Base-by-base conservation (phyloP, 1,140 invertebrate species). In the Cotesia glomerata region DNA sequence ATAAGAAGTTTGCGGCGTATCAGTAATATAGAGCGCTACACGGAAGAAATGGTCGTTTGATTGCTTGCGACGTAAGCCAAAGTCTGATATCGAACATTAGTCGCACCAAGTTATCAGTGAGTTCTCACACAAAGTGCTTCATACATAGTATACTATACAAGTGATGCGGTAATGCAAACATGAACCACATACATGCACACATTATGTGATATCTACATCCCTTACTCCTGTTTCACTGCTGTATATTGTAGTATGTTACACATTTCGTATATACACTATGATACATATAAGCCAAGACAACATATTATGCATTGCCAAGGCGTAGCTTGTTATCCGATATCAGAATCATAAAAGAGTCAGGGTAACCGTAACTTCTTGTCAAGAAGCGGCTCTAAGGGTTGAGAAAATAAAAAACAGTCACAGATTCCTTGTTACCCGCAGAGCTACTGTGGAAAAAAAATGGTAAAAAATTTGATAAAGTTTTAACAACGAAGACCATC, bases 241-340 rank as follows among this genome's bases (percentile, higher is more conserved):
- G 8, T 64, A 64, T 4, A 67, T 4, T 49, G 13, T 65, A 18
- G 26, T 26, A 26, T 26, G 26, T 26, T 26, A 26, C 26, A 26
- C 26, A 26, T 26, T 26, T 26, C 26, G 1, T 26, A 14, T 62
- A 9, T 62, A 62, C 26, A 62, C 56, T 58, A 18, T 58, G 18
- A 9, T 45, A 45, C 11, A 45, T 36, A 14, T 16, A 16, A 34
- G 51, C 26, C 13, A 26, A 45, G 32, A 26, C 34, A 14, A 11
- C 3, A 39, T 32, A 34, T 35, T 69, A 49, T 59, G 61, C 16
- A 69, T 51, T 54, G 51, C 45, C 45, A 34, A 34, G 69, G 16
- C 49, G 49, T 45, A 63, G 69, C 69, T 71, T 56, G 69, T 71
- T 64, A 71, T 39, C 14, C 51, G 61, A 65, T 71, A 71, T 64